Percentiles rank a stretch among this genome's conserved stretches.
phyloP scores from a whole-genome alignment of 2,797 vertebrate genomes.

The Myoxocephalus aenaeus region DNA sequence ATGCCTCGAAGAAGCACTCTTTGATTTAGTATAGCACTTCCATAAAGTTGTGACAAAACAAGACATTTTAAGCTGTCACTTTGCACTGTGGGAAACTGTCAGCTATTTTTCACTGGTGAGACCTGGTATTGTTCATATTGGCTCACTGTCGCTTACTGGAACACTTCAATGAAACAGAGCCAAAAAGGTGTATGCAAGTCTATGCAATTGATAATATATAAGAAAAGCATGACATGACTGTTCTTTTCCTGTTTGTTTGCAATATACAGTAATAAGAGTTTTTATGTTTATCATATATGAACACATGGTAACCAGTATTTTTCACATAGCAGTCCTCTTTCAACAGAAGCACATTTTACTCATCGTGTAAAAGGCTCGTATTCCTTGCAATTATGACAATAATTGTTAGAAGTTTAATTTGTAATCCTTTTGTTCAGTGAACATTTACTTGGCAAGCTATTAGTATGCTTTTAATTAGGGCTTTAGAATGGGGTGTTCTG shows the following conservation, averaged over 20 bases:
- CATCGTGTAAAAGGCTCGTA: background rate
- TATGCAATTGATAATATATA: background rate
- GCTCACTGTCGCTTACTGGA: too few species aligned
- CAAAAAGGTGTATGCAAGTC: background rate
- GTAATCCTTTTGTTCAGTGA: background rate
- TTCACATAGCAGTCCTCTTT: background rate
- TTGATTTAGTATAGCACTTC: background rate
- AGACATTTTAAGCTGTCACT: background rate
- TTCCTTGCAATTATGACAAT: background rate
- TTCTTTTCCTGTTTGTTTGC: background rate
- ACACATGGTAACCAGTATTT: slow-evolving; percentile 5
- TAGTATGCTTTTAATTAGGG: background rate
- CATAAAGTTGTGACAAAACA: background rate
- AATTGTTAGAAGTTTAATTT: background rate
- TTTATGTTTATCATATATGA: background rate
- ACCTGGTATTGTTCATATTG: background rate
- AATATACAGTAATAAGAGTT: background rate
- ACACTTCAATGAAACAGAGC: too few species aligned
- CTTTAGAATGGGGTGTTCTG: background rate
- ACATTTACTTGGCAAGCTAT: background rate
- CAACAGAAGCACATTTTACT: background rate
- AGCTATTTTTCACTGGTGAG: background rate
- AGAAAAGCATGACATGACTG: background rate
- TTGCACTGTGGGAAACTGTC: background rate
- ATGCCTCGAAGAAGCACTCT: background rate